A percentile compares a stretch with the other conserved stretches of the same genome.
Conservation (phyloP, 2,797 vertebrate genomes). For the Chiroxiphia lanceolata region DNA sequence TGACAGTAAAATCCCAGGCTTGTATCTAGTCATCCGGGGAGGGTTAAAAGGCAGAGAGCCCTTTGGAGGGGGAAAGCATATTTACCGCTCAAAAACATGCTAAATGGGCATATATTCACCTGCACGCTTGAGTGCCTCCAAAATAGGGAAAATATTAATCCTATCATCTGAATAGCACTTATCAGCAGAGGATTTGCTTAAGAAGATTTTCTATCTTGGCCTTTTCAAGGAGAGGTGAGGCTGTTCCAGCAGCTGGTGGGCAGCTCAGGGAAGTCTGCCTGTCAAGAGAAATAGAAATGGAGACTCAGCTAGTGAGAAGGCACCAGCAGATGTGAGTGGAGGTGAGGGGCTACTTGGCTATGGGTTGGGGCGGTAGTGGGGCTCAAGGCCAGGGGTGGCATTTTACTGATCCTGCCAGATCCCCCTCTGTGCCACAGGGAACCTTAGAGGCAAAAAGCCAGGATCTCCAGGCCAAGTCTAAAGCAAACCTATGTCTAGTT, state of each 20-base stretch:
- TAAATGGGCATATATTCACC: constrained; percentile 34
- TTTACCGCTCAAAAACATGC: background rate
- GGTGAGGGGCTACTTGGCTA: background rate
- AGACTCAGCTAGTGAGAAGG: background rate
- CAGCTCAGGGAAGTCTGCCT: background rate
- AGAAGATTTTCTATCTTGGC: constrained; percentile 46
- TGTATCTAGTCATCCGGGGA: background rate
- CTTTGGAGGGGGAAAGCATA: background rate
- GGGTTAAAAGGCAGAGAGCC: constrained; percentile 12
- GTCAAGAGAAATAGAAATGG: background rate
- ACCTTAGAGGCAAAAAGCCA: background rate
- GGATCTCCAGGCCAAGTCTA: background rate
- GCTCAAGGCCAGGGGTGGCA: background rate
- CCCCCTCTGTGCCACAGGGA: accelerated
- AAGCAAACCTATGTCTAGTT: background rate
- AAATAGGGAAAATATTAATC: constrained; percentile 34
- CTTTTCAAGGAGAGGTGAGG: constrained; percentile 1
- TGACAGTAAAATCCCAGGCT: background rate
- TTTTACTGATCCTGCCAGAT: background rate
- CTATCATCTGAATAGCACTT: constrained; percentile 26
- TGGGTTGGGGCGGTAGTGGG: accelerated
- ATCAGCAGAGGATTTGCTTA: constrained; percentile 43
- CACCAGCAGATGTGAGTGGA: accelerated
- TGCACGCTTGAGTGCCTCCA: background rate
- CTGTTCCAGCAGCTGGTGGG: background rate